A percentile compares a stretch with the other conserved stretches of the same genome.
Conservation (phyloP, 2,888 invertebrate genomes). For the Dryococelus australis region DNA sequence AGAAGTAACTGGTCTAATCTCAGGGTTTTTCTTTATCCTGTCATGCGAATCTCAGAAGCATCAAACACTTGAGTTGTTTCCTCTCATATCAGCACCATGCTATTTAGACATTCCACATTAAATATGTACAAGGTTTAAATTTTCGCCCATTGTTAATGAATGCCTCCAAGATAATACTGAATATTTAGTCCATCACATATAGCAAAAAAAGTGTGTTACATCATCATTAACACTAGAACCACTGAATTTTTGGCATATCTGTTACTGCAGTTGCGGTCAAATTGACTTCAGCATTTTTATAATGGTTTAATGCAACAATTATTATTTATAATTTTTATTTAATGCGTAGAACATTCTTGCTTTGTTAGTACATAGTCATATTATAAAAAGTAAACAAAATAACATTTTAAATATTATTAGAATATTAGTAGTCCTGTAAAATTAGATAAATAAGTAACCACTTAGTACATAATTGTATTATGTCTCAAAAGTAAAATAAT, state of each 20-base stretch:
- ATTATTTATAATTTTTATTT: not conserved
- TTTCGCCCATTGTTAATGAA: no score
- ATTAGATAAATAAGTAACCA: not conserved
- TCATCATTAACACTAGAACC: constrained; percentile 17
- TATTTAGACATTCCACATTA: no score
- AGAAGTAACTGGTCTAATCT: no score
- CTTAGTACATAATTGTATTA: not conserved
- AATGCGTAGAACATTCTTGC: not conserved
- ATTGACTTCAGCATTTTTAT: not conserved
- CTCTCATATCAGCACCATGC: no score
- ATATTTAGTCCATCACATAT: no score
- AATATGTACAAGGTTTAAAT: no score
- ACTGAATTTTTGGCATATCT: not conserved
- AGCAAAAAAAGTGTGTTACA: no score
- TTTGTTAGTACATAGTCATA: not conserved
- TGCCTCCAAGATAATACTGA: no score
- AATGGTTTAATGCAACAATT: not conserved
- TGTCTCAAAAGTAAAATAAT: not conserved
- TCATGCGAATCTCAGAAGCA: no score
- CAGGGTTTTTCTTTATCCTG: no score
- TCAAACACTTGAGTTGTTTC: no score
- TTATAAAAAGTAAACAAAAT: not conserved
- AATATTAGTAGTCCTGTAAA: not conserved
- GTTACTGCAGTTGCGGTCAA: not conserved
- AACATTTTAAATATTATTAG: not conserved